Evolutionary conservation across 2,888 invertebrate genomes (phyloP), one percentile per base, ranked within the genome.

Genomic region (Pristionchus arcanus): DNA sequence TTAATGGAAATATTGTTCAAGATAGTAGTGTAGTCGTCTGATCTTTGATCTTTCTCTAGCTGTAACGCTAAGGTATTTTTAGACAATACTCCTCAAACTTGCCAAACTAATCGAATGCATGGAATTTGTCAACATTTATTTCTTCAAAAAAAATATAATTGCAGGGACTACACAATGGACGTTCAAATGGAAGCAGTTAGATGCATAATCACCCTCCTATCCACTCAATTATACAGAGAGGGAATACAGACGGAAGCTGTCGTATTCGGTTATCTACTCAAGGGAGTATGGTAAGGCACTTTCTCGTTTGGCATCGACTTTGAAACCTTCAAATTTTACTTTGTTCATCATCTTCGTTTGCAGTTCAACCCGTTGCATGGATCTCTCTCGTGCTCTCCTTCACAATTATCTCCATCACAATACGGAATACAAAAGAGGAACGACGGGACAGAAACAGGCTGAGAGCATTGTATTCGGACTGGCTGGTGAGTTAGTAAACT

Each of bases 381-480:
- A 95, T 28, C 91, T 96, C 91, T 95, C 96, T 89, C 95, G 95
- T 90, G 93, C 95, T 0, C 93, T 96, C 74, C 92, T 96, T 81
- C 92, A 95, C 90, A 96, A 96, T 91, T 96, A 95, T 91, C 93
- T 96, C 16, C 93, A 95, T 55, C 96, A 96, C 91, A 93, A 92
- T 87, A 91, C 90, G 15, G 92, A 93, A 59, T 91, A 93, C 63
- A 89, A 37, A 16, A 81, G 89, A 31, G 87, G 89, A 25, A 88
- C 92, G 42, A 90, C 90, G 0, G 89, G 68, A 83, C 81, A 91
- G n/a, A 91, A 91, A 49, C 96, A 96, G 87, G 96, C 96, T 1
- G 97, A 97, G 87, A 98, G 98, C 92, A 96, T 98, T 92, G 97
- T 98, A n/a, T 97, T 98, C 92, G 97, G 97, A 91, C 95, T 97